Conservation (phyloP, 1,140 invertebrate species). For the Homalodisca vitripennis region DNA sequence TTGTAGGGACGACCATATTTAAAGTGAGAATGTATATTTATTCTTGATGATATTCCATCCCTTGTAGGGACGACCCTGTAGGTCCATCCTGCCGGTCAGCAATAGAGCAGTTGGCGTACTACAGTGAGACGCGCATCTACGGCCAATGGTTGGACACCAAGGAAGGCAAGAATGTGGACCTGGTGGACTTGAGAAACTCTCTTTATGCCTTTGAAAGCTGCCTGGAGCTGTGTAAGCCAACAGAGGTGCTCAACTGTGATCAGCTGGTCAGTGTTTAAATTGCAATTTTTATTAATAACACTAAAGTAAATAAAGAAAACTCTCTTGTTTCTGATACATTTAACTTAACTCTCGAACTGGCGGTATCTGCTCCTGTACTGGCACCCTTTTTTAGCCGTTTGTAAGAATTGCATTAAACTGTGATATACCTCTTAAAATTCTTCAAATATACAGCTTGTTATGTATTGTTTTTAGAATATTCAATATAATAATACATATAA, state of each 20-base stretch:
- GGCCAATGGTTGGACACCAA: conserved; percentile 5
- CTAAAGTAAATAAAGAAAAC: not conserved
- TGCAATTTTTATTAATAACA: too few relatives aligned
- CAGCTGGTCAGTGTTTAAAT: not conserved
- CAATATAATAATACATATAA: too few relatives aligned
- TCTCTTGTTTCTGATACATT: not conserved
- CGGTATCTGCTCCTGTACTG: too few relatives aligned
- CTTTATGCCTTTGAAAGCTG: conserved; percentile 25
- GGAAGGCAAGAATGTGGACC: conserved; percentile 13
- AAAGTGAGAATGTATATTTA: too few relatives aligned
- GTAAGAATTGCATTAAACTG: too few relatives aligned
- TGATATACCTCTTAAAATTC: too few relatives aligned
- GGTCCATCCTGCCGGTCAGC: conserved; percentile 4
- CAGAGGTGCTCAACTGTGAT: not conserved
- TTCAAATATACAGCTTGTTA: too few relatives aligned
- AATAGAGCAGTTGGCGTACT: not conserved
- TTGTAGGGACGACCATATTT: too few relatives aligned
- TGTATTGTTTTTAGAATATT: too few relatives aligned
- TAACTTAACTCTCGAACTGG: too few relatives aligned
- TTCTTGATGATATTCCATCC: too few relatives aligned
- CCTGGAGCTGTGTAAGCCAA: not conserved
- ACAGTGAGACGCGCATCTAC: conserved; percentile 8
- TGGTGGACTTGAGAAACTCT: not conserved
- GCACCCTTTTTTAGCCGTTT: too few relatives aligned
- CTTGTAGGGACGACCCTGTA: conserved; percentile 6